A percentile compares a stretch with the other conserved stretches of the same genome.
These are phyloP conservation scores for Timema podura DNA, from an alignment of 2,888 invertebrate genomes.

Conservation along the genomic window DNA sequence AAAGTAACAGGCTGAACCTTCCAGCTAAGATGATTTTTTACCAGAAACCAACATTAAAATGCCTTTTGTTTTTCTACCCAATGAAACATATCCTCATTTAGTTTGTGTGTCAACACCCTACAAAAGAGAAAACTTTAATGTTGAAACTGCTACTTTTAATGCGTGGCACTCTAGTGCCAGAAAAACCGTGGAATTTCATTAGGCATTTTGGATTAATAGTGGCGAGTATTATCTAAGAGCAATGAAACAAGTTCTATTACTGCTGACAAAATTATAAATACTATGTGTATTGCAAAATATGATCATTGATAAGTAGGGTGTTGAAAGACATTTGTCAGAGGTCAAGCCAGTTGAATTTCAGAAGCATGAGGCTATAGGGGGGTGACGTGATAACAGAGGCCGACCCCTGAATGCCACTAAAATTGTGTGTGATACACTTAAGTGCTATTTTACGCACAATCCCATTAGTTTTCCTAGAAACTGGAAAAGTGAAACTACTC, in stretches of 20 bases:
- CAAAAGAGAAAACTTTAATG: constrained; percentile 15
- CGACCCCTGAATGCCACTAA: too few relatives aligned
- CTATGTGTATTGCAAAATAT: constrained; percentile 23
- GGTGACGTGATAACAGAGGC: too few relatives aligned
- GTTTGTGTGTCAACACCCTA: constrained; percentile 22
- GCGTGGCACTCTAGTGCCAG: constrained; percentile 20
- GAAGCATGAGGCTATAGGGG: too few relatives aligned
- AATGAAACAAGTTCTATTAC: constrained; percentile 20
- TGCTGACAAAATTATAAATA: constrained; percentile 23
- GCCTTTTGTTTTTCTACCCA: constrained; percentile 27
- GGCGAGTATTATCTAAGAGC: constrained; percentile 23
- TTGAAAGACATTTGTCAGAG: constrained; percentile 1
- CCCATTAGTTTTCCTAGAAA: too few relatives aligned
- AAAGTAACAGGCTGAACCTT: constrained; percentile 24
- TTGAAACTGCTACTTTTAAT: constrained; percentile 21
- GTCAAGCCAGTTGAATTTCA: too few relatives aligned
- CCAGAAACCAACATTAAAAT: constrained; percentile 30
- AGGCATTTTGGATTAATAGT: constrained; percentile 24
- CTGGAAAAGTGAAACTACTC: too few relatives aligned
- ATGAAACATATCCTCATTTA: constrained; percentile 23
- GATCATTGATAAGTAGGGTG: constrained; percentile 23
- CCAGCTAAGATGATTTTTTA: too few relatives aligned
- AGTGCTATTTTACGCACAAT: too few relatives aligned
- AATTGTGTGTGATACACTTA: too few relatives aligned
- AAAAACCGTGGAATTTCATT: constrained; percentile 22